A percentile compares a stretch with the other conserved stretches of the same genome.
Evolutionary conservation across 2,888 invertebrate genomes (phyloP).

Genomic region (Leptopilina syphax): DNA sequence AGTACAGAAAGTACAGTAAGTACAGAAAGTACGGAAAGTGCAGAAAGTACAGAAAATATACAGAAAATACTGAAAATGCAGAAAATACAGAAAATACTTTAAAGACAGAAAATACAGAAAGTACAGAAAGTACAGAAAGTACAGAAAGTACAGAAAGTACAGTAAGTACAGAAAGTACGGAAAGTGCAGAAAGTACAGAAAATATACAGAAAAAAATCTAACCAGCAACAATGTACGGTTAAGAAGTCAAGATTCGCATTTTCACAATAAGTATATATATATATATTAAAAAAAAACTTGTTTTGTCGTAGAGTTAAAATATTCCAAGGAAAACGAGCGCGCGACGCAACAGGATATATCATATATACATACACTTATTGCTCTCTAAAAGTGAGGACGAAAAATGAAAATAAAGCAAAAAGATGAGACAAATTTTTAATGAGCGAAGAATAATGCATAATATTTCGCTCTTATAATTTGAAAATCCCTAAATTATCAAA

Average conservation of each 20-base stretch:
- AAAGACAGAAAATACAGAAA: too few relatives aligned
- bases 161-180: too few relatives aligned
- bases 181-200: too few relatives aligned
- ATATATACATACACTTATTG: too few relatives aligned
- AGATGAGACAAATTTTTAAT: slow-evolving; percentile 14
- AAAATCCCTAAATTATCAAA: neutral
- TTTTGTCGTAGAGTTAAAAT: slow-evolving; percentile 46
- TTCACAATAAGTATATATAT: neutral
- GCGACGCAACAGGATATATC: slow-evolving; percentile 34
- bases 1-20: too few relatives aligned
- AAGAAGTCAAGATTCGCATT: slow-evolving; percentile 7
- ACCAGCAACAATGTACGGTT: neutral
- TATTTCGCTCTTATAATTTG: neutral
- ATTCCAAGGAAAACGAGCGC: slow-evolving; percentile 53
- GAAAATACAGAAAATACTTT: too few relatives aligned
- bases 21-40: too few relatives aligned
- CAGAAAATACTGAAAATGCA: too few relatives aligned
- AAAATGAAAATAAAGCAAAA: slow-evolving; percentile 46
- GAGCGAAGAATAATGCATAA: neutral
- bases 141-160: too few relatives aligned
- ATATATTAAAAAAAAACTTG: slow-evolving; percentile 49
- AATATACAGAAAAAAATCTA: neutral
- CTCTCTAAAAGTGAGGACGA: slow-evolving; percentile 32
- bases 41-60: too few relatives aligned
- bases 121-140: too few relatives aligned